A percentile compares a stretch with the other conserved stretches of the same genome.
phyloP scores from a whole-genome alignment of 1,140 invertebrate genomes.

The Hetaerina americana region DNA sequence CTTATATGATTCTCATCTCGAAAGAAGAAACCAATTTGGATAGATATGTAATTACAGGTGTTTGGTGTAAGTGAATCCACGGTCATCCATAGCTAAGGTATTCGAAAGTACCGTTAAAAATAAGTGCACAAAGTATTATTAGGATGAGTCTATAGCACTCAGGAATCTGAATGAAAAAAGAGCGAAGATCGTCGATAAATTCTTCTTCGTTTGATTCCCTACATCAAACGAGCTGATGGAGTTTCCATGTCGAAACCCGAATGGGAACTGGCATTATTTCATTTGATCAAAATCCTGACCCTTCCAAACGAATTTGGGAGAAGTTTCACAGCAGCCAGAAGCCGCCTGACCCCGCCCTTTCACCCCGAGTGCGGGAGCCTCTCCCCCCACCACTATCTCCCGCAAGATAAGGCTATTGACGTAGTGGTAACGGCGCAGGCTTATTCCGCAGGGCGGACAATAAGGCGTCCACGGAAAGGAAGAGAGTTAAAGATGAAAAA shows the following conservation, averaged over 20 bases:
- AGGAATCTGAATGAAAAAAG: no score
- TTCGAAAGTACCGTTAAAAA: no score
- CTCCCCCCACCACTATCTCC: neutral
- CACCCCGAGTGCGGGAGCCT: neutral
- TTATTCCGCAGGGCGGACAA: neutral
- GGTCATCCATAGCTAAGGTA: no score
- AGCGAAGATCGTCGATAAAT: no score
- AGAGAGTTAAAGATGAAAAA: no score
- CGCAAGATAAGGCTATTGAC: neutral
- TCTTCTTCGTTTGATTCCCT: neutral
- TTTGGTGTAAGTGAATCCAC: no score
- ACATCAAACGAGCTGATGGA: neutral
- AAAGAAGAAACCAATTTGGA: no score
- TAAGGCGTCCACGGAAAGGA: neutral
- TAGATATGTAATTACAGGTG: no score
- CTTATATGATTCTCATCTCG: no score
- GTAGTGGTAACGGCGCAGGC: no score
- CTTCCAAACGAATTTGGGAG: neutral
- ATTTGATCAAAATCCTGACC: neutral
- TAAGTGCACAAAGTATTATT: no score
- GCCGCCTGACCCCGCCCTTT: neutral
- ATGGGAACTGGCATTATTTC: neutral
- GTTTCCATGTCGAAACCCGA: neutral
- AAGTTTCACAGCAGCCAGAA: neutral
- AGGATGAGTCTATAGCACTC: no score